Evolutionary conservation across 2,113 vertebrate genomes (phyloP).

Genomic region (Apaloderma vittatum): DNA sequence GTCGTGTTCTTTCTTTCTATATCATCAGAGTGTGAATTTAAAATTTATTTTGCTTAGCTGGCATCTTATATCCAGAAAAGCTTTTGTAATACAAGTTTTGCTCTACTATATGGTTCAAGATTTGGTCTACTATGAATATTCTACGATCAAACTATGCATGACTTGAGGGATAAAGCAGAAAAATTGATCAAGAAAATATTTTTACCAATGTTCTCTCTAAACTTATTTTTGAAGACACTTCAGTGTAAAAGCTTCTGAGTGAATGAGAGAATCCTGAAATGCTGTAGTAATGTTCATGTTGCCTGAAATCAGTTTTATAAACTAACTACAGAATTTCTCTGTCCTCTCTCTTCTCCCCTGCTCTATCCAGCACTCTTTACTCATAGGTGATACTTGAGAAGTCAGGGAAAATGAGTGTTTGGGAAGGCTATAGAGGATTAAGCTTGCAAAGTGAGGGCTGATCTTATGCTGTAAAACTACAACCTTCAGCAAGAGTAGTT

Average conservation of each 20-base stretch:
- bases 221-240: not conserved
- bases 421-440: not conserved
- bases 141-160: not conserved
- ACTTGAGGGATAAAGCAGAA: not conserved
- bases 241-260: not conserved
- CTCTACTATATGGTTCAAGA: not conserved
- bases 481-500: not conserved
- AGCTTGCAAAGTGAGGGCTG: not conserved
- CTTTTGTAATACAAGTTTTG: not conserved
- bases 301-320: not conserved
- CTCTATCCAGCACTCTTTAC: not conserved
- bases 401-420: not conserved
- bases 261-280: not conserved
- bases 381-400: not conserved
- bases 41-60: not conserved
- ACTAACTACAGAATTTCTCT: not conserved
- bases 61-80: not conserved
- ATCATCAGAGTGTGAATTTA: not conserved
- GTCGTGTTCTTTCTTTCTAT: not conserved
- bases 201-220: not conserved
- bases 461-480: not conserved
- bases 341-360: accelerated
- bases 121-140: not conserved
- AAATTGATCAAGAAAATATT: not conserved
- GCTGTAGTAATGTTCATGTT: accelerated